Conservation (phyloP, 2,888 invertebrate genomes). For the Drosophila subquinaria region DNA sequence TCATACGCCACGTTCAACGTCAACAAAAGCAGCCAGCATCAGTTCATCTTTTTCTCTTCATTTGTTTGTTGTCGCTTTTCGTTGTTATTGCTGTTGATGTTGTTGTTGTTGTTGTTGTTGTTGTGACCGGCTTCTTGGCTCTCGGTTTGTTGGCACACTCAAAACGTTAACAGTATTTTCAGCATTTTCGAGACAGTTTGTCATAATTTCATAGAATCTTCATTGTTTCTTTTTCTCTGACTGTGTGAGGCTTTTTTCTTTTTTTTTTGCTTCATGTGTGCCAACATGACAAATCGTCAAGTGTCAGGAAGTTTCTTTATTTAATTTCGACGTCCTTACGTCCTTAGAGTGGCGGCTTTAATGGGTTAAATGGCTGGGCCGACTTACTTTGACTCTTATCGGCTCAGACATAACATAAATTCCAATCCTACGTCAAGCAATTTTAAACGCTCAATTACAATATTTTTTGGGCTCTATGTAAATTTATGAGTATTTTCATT, state of each 20-base stretch:
- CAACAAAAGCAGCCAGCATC: slow-evolving; percentile 60
- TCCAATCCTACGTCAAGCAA: slow-evolving; percentile 38
- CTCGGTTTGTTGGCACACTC: slow-evolving; percentile 47
- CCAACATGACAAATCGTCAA: slow-evolving; percentile 81
- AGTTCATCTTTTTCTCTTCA: slow-evolving; percentile 48
- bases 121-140: slow-evolving; percentile 45
- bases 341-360: slow-evolving; percentile 41
- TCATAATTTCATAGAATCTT: slow-evolving; percentile 78
- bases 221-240: slow-evolving; percentile 44
- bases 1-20: slow-evolving; percentile 74
- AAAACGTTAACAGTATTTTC: slow-evolving; percentile 79
- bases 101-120: slow-evolving; percentile 17
- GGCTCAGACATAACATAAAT: slow-evolving; percentile 72
- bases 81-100: slow-evolving; percentile 2
- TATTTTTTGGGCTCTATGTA: slow-evolving; percentile 57
- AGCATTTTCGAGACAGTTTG: slow-evolving; percentile 82
- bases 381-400: slow-evolving; percentile 36
- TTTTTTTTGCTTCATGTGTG: slow-evolving; percentile 76
- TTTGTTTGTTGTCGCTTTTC: slow-evolving; percentile 18
- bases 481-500: slow-evolving; percentile 78
- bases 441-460: slow-evolving; percentile 67
- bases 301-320: slow-evolving; percentile 73
- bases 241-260: slow-evolving; percentile 71
- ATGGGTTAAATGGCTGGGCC: slow-evolving; percentile 65
- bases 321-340: slow-evolving; percentile 61